These are phyloP conservation scores for Macrobrachium nipponense DNA, from an alignment of 1,140 invertebrate species.

Conservation along the genomic window DNA sequence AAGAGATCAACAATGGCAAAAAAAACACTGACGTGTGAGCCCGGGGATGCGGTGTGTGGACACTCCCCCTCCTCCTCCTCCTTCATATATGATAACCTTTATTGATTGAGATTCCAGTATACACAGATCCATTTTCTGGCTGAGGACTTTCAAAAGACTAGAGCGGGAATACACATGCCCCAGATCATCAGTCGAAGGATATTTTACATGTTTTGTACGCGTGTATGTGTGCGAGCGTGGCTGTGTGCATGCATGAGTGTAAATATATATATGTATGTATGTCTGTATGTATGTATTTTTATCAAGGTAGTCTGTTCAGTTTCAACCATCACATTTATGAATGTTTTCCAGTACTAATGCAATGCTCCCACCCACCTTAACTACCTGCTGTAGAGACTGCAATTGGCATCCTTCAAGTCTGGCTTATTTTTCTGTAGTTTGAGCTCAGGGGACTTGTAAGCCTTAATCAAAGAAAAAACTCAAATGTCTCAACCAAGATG, in stretches of 20 bases:
- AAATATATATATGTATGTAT: conserved; percentile 14
- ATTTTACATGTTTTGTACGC: no score
- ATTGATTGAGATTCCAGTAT: conserved; percentile 6
- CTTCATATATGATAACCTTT: no score
- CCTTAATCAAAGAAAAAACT: conserved; percentile 3
- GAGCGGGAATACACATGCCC: conserved; percentile 39
- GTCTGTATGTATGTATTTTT: conserved; percentile 43
- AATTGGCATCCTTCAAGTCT: conserved; percentile 23
- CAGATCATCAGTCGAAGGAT: neutral
- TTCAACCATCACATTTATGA: conserved; percentile 5
- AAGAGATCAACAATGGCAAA: conserved; percentile 55
- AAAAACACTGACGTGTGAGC: conserved; percentile 60
- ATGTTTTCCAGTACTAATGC: conserved; percentile 34
- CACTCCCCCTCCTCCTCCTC: neutral
- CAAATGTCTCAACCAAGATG: conserved; percentile 2
- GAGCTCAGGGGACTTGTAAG: conserved; percentile 44
- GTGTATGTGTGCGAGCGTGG: no score
- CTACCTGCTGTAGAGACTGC: conserved; percentile 34
- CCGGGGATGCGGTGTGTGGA: neutral
- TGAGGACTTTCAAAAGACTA: conserved; percentile 48
- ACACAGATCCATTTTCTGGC: conserved; percentile 39
- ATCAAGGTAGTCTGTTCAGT: neutral
- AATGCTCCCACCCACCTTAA: conserved; percentile 39
- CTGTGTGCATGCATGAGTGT: no score
- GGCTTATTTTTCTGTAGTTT: conserved; percentile 33